A percentile compares a stretch with the other conserved stretches of the same genome.
Conservation (phyloP, 1,140 invertebrate genomes). For the Scaptomyza graminum region DNA sequence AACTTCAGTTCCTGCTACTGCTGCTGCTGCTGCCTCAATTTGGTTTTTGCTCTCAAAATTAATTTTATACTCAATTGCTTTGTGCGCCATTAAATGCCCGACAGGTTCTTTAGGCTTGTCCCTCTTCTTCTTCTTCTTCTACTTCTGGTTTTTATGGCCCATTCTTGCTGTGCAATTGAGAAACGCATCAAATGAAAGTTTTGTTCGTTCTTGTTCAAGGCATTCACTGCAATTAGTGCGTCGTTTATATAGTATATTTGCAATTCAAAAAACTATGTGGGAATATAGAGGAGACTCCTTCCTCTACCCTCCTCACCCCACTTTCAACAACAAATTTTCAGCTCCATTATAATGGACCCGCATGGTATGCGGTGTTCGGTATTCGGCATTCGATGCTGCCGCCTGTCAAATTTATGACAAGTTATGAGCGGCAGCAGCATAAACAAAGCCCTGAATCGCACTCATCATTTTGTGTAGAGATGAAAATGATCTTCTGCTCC, state of each 20-base stretch:
- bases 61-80: slow-evolving; percentile 80
- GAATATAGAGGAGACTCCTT: slow-evolving; percentile 38
- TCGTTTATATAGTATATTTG: slow-evolving; percentile 75
- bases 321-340: slow-evolving; percentile 13
- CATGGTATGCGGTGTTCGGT: slow-evolving; percentile 38
- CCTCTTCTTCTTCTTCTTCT: slow-evolving; percentile 17
- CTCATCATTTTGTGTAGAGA: slow-evolving; percentile 51
- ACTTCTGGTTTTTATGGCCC: slow-evolving; percentile 57
- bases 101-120: slow-evolving; percentile 19
- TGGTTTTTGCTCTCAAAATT: slow-evolving; percentile 64
- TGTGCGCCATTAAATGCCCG: slow-evolving; percentile 50
- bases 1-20: slow-evolving; percentile 69
- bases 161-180: slow-evolving; percentile 51
- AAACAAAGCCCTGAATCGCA: slow-evolving; percentile 60
- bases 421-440: slow-evolving; percentile 76
- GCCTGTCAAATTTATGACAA: slow-evolving; percentile 80
- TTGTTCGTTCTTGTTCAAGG: slow-evolving; percentile 17
- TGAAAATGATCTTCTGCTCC: slow-evolving; percentile 41
- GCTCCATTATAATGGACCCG: slow-evolving; percentile 59
- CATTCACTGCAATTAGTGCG: slow-evolving; percentile 74
- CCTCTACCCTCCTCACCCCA: not conserved
- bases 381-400: slow-evolving; percentile 2
- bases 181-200: slow-evolving; percentile 36
- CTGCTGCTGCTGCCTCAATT: slow-evolving; percentile 6
- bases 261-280: slow-evolving; percentile 77